These are phyloP conservation scores for Distichodus sexfasciatus DNA, from an alignment of 2,797 vertebrate genomes.

Conservation along the genomic window DNA sequence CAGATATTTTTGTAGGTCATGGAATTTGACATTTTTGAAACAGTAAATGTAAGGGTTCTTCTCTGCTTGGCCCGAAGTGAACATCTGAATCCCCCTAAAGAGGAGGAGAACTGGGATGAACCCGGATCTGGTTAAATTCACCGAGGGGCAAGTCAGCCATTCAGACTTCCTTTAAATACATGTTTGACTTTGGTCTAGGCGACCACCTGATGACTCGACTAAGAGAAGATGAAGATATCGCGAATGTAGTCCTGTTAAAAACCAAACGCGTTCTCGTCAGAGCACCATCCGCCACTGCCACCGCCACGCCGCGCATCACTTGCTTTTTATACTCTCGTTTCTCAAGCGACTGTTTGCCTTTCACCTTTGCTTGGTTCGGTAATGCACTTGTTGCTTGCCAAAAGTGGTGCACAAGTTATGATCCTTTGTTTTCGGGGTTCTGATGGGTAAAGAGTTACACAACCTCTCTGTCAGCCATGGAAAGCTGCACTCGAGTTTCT, in stretches of 20 bases:
- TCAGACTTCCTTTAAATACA: slow-evolving; percentile 3
- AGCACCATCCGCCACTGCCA: slow-evolving; percentile 18
- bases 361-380: slow-evolving; percentile 52
- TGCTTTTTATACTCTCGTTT: slow-evolving; percentile 31
- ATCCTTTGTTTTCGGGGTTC: slow-evolving; percentile 53
- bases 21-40: neutral
- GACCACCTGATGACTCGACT: slow-evolving; percentile 2
- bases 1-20: slow-evolving; percentile 33
- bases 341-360: slow-evolving; percentile 35
- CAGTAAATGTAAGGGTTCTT: slow-evolving; percentile 10
- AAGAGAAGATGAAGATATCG: slow-evolving; percentile 14
- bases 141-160: slow-evolving; percentile 6
- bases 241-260: slow-evolving; percentile 16
- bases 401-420: slow-evolving; percentile 55
- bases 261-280: neutral
- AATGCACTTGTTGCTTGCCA: slow-evolving; percentile 54
- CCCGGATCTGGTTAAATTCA: neutral
- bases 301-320: slow-evolving; percentile 37
- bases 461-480: slow-evolving; percentile 55
- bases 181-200: slow-evolving; percentile 4
- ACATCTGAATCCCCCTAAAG: neutral
- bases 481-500: slow-evolving; percentile 65
- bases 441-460: slow-evolving; percentile 48
- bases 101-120: neutral
- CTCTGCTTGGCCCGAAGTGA: neutral